These are phyloP conservation scores for Hydropotes inermis DNA, from an alignment of 2,113 vertebrate species.

Conservation along the genomic window DNA sequence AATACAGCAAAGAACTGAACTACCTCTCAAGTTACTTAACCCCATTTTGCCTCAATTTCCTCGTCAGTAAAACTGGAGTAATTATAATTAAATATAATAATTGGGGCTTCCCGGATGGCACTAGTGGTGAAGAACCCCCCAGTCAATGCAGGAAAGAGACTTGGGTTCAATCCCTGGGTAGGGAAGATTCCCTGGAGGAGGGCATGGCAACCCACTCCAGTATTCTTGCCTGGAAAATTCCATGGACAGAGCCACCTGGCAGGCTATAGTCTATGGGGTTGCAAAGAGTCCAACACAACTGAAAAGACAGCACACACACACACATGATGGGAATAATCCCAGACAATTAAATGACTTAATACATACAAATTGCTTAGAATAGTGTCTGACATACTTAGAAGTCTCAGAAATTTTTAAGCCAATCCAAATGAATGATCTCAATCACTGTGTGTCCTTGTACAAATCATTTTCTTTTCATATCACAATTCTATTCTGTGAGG, in stretches of 20 bases:
- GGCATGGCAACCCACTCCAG: background rate
- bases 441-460: background rate
- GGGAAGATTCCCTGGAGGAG: background rate
- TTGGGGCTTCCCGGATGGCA: background rate
- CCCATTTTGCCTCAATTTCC: constrained; percentile 8
- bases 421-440: constrained; percentile 21
- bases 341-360: background rate
- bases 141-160: background rate
- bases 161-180: background rate
- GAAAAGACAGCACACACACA: background rate
- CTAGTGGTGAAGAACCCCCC: background rate
- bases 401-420: background rate
- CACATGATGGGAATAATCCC: background rate
- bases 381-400: background rate
- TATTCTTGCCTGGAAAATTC: background rate
- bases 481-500: background rate
- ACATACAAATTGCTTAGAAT: background rate
- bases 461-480: background rate
- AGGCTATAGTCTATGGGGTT: background rate
- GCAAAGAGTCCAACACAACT: background rate
- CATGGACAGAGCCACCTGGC: background rate
- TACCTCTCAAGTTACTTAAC: constrained; percentile 12
- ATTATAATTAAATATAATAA: background rate
- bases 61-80: background rate
- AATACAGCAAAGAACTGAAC: background rate